Evolutionary conservation across 2,797 vertebrate genomes (phyloP).

Genomic region (Cynopterus sphinx): DNA sequence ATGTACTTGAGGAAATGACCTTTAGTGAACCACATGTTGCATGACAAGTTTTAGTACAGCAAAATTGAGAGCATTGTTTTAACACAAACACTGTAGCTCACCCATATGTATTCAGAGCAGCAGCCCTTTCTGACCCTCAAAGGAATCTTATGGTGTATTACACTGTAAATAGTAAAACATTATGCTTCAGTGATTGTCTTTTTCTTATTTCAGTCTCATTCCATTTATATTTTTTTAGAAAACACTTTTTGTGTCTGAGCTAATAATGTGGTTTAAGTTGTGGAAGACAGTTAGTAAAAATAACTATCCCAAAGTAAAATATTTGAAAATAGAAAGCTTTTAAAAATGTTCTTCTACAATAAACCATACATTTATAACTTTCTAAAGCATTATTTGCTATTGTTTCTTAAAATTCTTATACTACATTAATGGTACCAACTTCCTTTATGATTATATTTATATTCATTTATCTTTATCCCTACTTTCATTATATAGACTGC

Average conservation of each 20-base stretch:
- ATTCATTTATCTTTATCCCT: background rate
- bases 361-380: background rate
- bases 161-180: slow-evolving; percentile 20
- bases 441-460: background rate
- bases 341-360: slow-evolving; percentile 21
- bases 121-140: background rate
- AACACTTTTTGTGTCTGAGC: slow-evolving; percentile 1
- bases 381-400: background rate
- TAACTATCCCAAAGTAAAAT: background rate
- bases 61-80: slow-evolving; percentile 38
- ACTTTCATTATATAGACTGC: background rate
- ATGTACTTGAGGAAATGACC: slow-evolving; percentile 57
- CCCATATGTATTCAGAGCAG: slow-evolving; percentile 3
- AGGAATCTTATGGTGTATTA: background rate
- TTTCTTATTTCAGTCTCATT: slow-evolving; percentile 3
- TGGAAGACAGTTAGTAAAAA: slow-evolving; percentile 34
- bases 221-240: background rate
- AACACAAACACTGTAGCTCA: background rate
- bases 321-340: slow-evolving; percentile 33
- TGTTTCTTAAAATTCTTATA: background rate
- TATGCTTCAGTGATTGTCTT: background rate
- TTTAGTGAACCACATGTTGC: slow-evolving; percentile 31
- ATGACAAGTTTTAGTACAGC: background rate
- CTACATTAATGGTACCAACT: background rate
- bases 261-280: slow-evolving; percentile 3